Percentiles rank a stretch among this genome's conserved stretches.
Conservation (phyloP, 2,797 vertebrate genomes). For the Otolemur crassicaudatus region DNA sequence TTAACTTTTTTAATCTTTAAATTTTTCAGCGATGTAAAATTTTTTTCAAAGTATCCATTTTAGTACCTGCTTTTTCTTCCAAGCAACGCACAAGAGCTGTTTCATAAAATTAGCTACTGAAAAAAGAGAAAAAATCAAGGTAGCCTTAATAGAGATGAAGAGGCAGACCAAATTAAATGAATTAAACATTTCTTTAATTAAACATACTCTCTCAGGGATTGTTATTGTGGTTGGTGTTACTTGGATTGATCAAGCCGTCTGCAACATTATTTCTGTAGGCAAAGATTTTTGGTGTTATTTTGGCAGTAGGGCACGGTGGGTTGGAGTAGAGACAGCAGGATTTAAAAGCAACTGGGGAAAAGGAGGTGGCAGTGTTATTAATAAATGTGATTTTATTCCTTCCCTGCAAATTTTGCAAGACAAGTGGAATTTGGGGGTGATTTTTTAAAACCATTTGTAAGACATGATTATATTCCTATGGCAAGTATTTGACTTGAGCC, state of each 20-base stretch:
- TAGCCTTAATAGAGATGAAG: not conserved
- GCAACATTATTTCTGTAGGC: not conserved
- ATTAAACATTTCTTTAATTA: not conserved
- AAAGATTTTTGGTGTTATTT: not conserved
- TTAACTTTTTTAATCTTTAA: not conserved
- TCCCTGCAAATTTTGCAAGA: not conserved
- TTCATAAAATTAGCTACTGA: slow-evolving; percentile 12
- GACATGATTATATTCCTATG: slow-evolving; percentile 44
- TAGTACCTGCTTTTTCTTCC: not conserved
- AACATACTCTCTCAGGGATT: not conserved
- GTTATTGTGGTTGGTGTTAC: no score
- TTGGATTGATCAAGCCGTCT: not conserved
- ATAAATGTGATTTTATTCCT: not conserved
- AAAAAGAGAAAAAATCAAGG: not conserved
- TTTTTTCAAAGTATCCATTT: not conserved
- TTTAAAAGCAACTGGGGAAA: not conserved
- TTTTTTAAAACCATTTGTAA: slow-evolving; percentile 55
- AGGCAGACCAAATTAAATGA: not conserved
- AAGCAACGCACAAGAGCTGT: not conserved
- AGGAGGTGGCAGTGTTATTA: not conserved
- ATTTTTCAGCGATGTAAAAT: not conserved
- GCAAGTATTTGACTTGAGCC: slow-evolving; percentile 47
- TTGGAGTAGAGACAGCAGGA: not conserved
- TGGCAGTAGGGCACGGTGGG: not conserved
- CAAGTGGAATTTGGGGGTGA: slow-evolving; percentile 33